Base-by-base conservation (phyloP, 2,888 invertebrate genomes). In the Mythimna ferrago region DNA sequence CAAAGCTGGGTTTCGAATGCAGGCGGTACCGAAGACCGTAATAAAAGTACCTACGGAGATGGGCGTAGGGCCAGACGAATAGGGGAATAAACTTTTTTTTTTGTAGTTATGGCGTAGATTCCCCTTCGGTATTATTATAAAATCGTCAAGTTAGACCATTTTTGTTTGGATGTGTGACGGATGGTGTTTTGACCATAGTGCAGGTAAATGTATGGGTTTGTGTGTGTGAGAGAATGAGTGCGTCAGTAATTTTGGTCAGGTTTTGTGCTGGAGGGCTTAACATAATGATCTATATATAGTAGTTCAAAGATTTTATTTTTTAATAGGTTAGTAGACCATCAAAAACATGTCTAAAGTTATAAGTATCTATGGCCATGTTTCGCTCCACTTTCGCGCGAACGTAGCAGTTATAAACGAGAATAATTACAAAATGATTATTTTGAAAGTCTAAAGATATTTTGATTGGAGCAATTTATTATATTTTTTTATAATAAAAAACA, bases 121-220 rank as follows among this genome's bases (percentile, higher is more conserved):
- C 90, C 88, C 90, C 88, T 85, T 91, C 87, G 91, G 94, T 94
- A 93, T 95, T 96, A 96, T 96, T 96, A 96, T 95, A 95, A 95
- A 94, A 94, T 96, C 95, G 94, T 96, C 95, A 95, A 92, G 94
- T 90, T 85, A 89, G 86, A 86, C 86, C 90, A 90, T 93, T 94
- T 94, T 93, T 92, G 91, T 93, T 91, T 85, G 87, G 89, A 90
- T 86, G 87, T 85, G 90, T 93, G 94, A 95, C 94, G 92, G 90
- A 94, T 94, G 91, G 85, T 92, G 92, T 93, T 94, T 92, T 92
- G 94, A 93, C 90, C 74, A 44, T 87, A 81, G 87, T 60, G 66
- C 71, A 78, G 69, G 81, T 76, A 79, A 61, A 62, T 58, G 48
- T 66, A 87, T 83, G 86, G 21, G 62, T 10, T 82, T 79, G 78